Evolutionary conservation across 2,113 vertebrate genomes (phyloP).

Genomic region (Aegotheles bennettii): DNA sequence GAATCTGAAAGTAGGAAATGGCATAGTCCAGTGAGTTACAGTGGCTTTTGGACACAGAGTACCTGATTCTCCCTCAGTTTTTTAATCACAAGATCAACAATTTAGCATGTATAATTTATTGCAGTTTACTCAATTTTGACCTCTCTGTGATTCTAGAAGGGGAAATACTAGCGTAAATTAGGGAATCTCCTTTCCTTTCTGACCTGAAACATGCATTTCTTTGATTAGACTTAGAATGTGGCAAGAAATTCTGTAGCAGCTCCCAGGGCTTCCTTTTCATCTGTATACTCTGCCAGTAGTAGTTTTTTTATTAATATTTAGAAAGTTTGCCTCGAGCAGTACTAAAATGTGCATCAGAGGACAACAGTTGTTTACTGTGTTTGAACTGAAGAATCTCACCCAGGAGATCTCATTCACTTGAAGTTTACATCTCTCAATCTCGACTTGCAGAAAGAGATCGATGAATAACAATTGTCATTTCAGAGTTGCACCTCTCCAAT

Average conservation of each 20-base stretch:
- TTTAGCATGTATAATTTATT: neutral
- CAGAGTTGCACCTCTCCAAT: constrained; percentile 76
- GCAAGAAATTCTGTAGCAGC: constrained; percentile 23
- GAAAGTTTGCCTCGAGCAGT: constrained; percentile 88
- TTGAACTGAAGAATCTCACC: constrained; percentile 85
- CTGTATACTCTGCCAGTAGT: constrained; percentile 14
- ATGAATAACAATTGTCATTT: constrained; percentile 85
- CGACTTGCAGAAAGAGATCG: constrained; percentile 77
- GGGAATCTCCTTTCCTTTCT: neutral
- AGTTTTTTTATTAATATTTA: constrained; percentile 75
- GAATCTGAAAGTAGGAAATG: neutral
- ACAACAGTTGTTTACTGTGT: constrained; percentile 90
- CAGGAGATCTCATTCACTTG: constrained; percentile 80
- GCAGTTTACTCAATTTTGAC: neutral
- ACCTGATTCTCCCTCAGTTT: neutral
- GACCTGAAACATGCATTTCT: constrained; percentile 1
- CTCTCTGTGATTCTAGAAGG: neutral
- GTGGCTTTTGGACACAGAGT: neutral
- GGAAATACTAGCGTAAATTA: neutral
- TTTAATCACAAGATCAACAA: neutral
- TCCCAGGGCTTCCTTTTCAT: constrained; percentile 51
- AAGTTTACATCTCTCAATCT: constrained; percentile 81
- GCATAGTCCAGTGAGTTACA: neutral
- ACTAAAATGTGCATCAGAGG: constrained; percentile 90
- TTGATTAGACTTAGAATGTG: constrained; percentile 27